Conservation (phyloP, 2,888 invertebrate genomes). For the Phyto melanocephala region DNA sequence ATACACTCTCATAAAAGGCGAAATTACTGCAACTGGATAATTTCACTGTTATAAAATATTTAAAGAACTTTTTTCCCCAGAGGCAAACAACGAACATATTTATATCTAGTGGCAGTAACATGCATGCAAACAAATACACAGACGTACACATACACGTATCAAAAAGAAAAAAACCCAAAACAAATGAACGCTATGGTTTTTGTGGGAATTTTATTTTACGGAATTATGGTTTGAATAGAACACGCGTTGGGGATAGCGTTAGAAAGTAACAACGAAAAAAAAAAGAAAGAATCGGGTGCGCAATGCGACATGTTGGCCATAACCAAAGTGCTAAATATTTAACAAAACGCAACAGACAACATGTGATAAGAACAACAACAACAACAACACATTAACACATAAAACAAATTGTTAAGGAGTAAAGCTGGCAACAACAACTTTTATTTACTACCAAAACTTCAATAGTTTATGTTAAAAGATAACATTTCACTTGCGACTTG, state of each 20-base stretch:
- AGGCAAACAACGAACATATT: slow-evolving; percentile 27
- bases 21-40: slow-evolving; percentile 50
- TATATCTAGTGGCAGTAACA: slow-evolving; percentile 35
- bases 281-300: slow-evolving; percentile 43
- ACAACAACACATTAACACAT: background rate
- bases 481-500: slow-evolving; percentile 41
- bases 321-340: slow-evolving; percentile 39
- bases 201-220: slow-evolving; percentile 47
- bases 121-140: background rate
- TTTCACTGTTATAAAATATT: slow-evolving; percentile 61
- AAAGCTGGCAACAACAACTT: slow-evolving; percentile 7
- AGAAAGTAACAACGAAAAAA: background rate
- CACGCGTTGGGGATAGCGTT: slow-evolving; percentile 5
- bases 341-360: slow-evolving; percentile 69
- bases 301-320: slow-evolving; percentile 58
- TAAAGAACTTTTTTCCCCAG: slow-evolving; percentile 54
- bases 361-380: slow-evolving; percentile 64
- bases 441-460: background rate
- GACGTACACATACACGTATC: slow-evolving; percentile 1
- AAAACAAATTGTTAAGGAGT: background rate
- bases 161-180: slow-evolving; percentile 9
- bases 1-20: background rate
- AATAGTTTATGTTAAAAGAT: slow-evolving; percentile 37
- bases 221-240: slow-evolving; percentile 32
- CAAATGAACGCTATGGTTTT: slow-evolving; percentile 37